Conservation (phyloP, 2,113 vertebrate species). For the Grantiella picta region DNA sequence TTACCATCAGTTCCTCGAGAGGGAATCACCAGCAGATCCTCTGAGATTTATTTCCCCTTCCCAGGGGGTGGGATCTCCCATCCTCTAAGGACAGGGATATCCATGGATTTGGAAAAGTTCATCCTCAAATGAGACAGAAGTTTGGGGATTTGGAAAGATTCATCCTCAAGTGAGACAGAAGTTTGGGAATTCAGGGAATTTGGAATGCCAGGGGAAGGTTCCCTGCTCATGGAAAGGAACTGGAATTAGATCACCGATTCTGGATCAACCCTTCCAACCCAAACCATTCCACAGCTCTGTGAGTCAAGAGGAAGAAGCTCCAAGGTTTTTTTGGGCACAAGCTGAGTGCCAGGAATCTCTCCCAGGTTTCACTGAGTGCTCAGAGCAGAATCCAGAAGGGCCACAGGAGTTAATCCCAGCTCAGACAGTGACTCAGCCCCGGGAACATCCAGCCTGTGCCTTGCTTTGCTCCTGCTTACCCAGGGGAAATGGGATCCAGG, state of each 20-base stretch:
- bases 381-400: not conserved
- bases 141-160: not conserved
- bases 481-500: not conserved
- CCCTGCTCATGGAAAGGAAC: not conserved
- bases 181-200: not conserved
- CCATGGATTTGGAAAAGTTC: not conserved
- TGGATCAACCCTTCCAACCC: not conserved
- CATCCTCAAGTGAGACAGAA: too few relatives aligned
- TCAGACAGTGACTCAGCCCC: not conserved
- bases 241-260: rapidly evolving
- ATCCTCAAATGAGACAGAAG: not conserved
- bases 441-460: too few relatives aligned
- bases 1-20: not conserved
- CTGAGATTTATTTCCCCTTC: not conserved
- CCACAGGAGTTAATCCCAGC: not conserved
- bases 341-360: not conserved
- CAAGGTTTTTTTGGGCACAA: not conserved
- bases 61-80: not conserved
- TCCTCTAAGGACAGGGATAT: not conserved
- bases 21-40: not conserved
- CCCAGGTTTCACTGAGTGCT: not conserved
- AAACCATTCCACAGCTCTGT: rapidly evolving
- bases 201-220: not conserved
- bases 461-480: not conserved
- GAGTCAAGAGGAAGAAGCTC: not conserved